Evolutionary conservation across 1,140 invertebrate genomes (phyloP).

Genomic region (Drosophila persimilis): DNA sequence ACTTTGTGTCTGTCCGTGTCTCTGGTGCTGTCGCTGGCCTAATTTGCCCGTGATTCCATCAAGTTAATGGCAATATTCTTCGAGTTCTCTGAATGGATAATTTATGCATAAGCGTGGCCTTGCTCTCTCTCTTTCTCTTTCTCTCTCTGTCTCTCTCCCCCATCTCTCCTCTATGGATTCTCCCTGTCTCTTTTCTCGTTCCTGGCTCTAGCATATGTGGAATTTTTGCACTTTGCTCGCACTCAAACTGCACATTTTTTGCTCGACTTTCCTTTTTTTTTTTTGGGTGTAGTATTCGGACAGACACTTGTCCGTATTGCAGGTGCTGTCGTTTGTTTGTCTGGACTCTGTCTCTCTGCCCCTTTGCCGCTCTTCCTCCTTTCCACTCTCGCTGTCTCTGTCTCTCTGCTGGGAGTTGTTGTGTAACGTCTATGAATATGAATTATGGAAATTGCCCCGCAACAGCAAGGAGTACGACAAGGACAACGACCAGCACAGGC

Average conservation of each 20-base stretch:
- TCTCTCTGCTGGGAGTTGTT: slow-evolving; percentile 28
- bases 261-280: slow-evolving; percentile 32
- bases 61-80: slow-evolving; percentile 46
- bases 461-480: slow-evolving; percentile 52
- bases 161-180: not conserved
- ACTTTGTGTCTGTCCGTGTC: slow-evolving; percentile 3
- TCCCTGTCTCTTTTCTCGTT: not conserved
- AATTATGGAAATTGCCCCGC: slow-evolving; percentile 79
- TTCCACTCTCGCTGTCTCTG: slow-evolving; percentile 17
- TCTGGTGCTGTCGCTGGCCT: slow-evolving; percentile 28
- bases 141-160: too few species aligned
- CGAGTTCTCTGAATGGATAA: slow-evolving; percentile 36
- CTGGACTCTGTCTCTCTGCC: slow-evolving; percentile 37
- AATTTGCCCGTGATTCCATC: slow-evolving; percentile 60
- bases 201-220: slow-evolving; percentile 56
- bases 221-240: slow-evolving; percentile 64
- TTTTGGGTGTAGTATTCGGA: slow-evolving; percentile 31
- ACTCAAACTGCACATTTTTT: slow-evolving; percentile 55
- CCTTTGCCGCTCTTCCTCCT: not conserved
- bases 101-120: slow-evolving; percentile 57
- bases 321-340: slow-evolving; percentile 76
- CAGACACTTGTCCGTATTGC: slow-evolving; percentile 76
- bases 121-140: not conserved
- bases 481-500: slow-evolving; percentile 51
- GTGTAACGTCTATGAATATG: slow-evolving; percentile 77